These are phyloP conservation scores for Bellardia bayeri DNA, from an alignment of 2,888 invertebrate genomes.

Conservation along the genomic window DNA sequence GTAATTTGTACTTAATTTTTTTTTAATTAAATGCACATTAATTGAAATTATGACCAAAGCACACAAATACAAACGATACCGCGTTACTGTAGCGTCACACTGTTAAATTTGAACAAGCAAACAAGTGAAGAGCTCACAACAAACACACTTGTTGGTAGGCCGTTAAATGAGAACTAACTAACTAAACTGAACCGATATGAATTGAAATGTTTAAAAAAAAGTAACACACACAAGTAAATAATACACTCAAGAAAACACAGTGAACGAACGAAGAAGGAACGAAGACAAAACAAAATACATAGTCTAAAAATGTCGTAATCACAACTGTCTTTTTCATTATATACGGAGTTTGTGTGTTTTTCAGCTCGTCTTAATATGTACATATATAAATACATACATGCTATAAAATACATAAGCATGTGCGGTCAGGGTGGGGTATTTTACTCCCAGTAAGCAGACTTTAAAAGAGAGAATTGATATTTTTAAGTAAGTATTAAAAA, in stretches of 20 bases:
- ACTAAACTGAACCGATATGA: slow-evolving; percentile 44
- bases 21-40: slow-evolving; percentile 44
- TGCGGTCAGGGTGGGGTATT: neutral
- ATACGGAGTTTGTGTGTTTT: slow-evolving; percentile 18
- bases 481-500: neutral
- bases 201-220: slow-evolving; percentile 44
- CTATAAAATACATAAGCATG: neutral
- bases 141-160: slow-evolving; percentile 65
- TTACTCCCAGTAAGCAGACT: neutral
- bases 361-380: too few relatives aligned
- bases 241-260: neutral
- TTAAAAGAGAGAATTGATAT: neutral
- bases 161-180: slow-evolving; percentile 60
- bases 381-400: neutral
- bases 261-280: neutral
- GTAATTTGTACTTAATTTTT: slow-evolving; percentile 37
- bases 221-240: slow-evolving; percentile 20
- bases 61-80: neutral
- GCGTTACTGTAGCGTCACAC: slow-evolving; percentile 52
- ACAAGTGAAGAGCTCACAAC: slow-evolving; percentile 4
- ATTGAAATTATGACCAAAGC: neutral
- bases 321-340: neutral
- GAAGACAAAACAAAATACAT: slow-evolving; percentile 6
- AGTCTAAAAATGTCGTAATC: slow-evolving; percentile 50
- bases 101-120: slow-evolving; percentile 28